These are phyloP conservation scores for Pemphredon lugubris DNA, from an alignment of 2,888 invertebrate genomes.

Conservation along the genomic window DNA sequence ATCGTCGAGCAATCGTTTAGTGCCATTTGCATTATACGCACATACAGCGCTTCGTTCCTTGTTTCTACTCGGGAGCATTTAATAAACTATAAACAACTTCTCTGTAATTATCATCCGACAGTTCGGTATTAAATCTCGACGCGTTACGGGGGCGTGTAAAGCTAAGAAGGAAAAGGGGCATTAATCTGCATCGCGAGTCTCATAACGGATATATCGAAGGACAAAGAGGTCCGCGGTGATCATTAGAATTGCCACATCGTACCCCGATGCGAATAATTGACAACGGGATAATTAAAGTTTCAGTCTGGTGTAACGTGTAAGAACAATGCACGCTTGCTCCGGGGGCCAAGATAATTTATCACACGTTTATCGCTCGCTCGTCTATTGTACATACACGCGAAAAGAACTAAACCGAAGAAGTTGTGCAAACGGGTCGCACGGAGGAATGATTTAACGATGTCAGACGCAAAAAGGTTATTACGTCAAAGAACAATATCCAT, in stretches of 20 bases:
- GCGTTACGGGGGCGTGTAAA: constrained; percentile 38
- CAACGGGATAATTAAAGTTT: constrained; percentile 46
- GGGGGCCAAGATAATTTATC: constrained; percentile 44
- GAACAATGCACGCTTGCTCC: constrained; percentile 30
- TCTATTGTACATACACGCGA: constrained; percentile 7
- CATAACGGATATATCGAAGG: constrained; percentile 56
- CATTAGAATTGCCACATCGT: constrained; percentile 63
- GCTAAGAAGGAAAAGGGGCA: constrained; percentile 38
- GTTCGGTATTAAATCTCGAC: constrained; percentile 41
- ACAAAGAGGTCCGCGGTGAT: constrained; percentile 53
- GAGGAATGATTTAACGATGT: constrained; percentile 32
- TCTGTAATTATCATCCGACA: constrained; percentile 43
- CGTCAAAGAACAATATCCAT: neutral
- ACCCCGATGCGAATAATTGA: constrained; percentile 65
- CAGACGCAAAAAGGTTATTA: neutral
- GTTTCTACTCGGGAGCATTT: neutral
- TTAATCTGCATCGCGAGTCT: constrained; percentile 49
- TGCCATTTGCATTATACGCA: too few relatives aligned
- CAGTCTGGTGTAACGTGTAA: constrained; percentile 39
- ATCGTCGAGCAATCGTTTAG: too few relatives aligned
- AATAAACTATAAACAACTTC: constrained; percentile 23
- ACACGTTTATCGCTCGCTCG: constrained; percentile 27
- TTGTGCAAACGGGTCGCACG: constrained; percentile 35
- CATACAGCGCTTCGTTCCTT: too few relatives aligned
- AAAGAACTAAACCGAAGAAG: constrained; percentile 1